phyloP scores from a whole-genome alignment of 1,140 invertebrate species.

The Meloidogyne chitwoodi region DNA sequence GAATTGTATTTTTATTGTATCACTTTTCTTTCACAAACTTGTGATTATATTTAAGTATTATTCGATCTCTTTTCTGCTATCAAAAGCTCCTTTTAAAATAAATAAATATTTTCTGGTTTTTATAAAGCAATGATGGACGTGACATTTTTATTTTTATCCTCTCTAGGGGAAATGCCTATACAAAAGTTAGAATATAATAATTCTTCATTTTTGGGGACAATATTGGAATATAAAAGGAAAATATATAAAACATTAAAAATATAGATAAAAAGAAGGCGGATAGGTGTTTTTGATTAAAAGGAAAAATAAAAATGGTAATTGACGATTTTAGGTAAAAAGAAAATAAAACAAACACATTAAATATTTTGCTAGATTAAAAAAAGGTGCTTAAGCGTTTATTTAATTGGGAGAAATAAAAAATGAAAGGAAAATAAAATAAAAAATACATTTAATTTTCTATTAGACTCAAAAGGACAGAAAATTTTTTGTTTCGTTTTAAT shows the following conservation, averaged over 20 bases:
- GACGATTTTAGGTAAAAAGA: neutral
- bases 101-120: neutral
- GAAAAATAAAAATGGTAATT: neutral
- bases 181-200: neutral
- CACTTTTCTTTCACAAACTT: too few relatives aligned
- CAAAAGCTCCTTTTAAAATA: too few relatives aligned
- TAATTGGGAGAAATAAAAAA: neutral
- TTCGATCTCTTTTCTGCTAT: too few relatives aligned
- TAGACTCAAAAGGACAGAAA: too few relatives aligned
- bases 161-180: neutral
- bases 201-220: neutral
- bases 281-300: neutral
- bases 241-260: neutral
- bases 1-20: neutral
- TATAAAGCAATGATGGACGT: neutral
- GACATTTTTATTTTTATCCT: neutral
- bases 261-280: neutral
- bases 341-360: neutral
- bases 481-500: too few relatives aligned
- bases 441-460: too few relatives aligned
- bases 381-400: neutral
- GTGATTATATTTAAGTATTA: too few relatives aligned
- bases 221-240: neutral
- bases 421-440: too few relatives aligned
- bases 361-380: neutral